A percentile compares a stretch with the other conserved stretches of the same genome.
Evolutionary conservation across 1,140 invertebrate genomes (phyloP).

Genomic region (Globodera rostochiensis): DNA sequence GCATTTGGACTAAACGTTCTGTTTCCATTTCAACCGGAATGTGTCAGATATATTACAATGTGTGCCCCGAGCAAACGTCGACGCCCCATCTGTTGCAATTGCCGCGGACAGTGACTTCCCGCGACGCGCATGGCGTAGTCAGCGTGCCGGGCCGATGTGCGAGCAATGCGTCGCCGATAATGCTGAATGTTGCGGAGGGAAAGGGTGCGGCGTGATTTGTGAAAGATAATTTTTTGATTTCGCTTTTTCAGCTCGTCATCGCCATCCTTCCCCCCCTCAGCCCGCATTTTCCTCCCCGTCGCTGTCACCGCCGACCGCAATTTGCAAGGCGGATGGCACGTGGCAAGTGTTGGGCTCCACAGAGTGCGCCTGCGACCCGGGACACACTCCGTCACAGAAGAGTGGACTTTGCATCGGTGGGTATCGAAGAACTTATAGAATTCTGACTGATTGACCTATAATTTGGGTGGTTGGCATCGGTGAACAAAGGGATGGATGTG

Average conservation of each 20-base stretch:
- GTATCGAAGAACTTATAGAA: not conserved
- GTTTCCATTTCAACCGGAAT: not conserved
- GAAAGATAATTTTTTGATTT: not conserved
- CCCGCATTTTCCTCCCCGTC: not conserved
- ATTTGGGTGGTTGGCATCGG: not conserved
- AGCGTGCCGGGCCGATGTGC: constrained; percentile 46
- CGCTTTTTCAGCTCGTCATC: not conserved
- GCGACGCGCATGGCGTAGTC: constrained; percentile 48
- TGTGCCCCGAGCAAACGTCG: constrained; percentile 45
- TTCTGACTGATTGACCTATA: not conserved
- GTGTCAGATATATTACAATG: constrained; percentile 53
- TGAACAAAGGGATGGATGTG: not conserved
- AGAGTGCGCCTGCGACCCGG: constrained; percentile 54
- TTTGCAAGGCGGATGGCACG: constrained; percentile 55
- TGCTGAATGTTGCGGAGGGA: not conserved
- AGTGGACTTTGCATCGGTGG: constrained; percentile 52
- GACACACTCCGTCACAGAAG: constrained; percentile 33
- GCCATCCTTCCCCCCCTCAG: not conserved
- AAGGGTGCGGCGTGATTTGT: not conserved
- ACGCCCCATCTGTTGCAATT: constrained; percentile 42
- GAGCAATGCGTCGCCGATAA: constrained; percentile 39
- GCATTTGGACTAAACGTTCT: not conserved
- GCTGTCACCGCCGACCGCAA: constrained; percentile 35
- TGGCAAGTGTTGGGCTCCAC: constrained; percentile 49
- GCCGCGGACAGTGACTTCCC: constrained; percentile 47